phyloP scores from a whole-genome alignment of 2,113 vertebrate species.

The Sturnira hondurensis region DNA sequence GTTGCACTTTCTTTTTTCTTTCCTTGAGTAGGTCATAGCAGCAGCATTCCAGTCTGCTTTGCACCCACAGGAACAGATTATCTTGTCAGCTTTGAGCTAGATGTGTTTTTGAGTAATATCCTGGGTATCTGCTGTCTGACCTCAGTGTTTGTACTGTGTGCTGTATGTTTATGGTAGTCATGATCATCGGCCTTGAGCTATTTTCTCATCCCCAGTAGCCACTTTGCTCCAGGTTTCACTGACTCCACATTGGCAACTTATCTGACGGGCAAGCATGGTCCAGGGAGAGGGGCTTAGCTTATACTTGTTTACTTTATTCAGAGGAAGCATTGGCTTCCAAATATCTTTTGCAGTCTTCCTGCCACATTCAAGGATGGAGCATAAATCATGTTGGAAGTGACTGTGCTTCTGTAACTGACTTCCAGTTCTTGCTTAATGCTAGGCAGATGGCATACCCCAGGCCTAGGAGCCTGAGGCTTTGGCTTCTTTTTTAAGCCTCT shows the following conservation, averaged over 20 bases:
- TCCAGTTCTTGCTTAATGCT: conserved; percentile 32
- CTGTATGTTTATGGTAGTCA: conserved; percentile 7
- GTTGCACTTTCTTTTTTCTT: conserved; percentile 32
- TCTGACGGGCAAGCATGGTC: conserved; percentile 46
- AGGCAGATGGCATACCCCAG: conserved; percentile 39
- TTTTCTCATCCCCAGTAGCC: conserved; percentile 45
- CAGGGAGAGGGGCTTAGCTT: conserved; percentile 41
- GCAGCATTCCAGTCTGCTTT: conserved; percentile 53
- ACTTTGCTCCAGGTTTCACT: conserved; percentile 20
- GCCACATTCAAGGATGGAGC: conserved; percentile 46
- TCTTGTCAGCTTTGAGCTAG: conserved; percentile 62
- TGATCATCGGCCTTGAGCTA: conserved; percentile 24
- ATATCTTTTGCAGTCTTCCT: conserved; percentile 70
- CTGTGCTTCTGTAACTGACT: conserved; percentile 57
- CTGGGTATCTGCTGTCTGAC: conserved; percentile 62
- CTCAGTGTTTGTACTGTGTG: background rate
- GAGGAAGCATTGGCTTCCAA: conserved; percentile 66
- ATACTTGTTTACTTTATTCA: conserved; percentile 46
- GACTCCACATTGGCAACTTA: conserved; percentile 19
- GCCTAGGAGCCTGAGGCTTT: conserved; percentile 38
- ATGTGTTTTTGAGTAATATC: conserved; percentile 57
- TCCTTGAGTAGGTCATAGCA: conserved; percentile 27
- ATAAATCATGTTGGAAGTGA: conserved; percentile 60
- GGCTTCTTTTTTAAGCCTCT: conserved; percentile 32
- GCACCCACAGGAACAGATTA: conserved; percentile 56